phyloP scores from a whole-genome alignment of 2,797 vertebrate genomes.

The Fistularia tabacaria region DNA sequence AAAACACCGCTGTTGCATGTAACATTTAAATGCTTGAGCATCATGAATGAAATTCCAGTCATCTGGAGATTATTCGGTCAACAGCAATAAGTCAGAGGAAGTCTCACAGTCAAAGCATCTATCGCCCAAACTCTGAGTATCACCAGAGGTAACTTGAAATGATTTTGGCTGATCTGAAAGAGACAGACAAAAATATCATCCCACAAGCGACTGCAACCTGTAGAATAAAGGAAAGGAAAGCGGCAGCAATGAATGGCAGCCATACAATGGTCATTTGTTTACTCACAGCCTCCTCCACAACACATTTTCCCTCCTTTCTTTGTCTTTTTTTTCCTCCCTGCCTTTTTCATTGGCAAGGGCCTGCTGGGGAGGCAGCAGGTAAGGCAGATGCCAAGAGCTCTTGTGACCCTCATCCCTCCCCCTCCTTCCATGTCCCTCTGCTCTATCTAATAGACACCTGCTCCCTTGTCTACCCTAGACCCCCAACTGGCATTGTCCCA shows the following conservation, averaged over 20 bases:
- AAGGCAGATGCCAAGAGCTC: constrained; percentile 64
- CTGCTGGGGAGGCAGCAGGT: constrained; percentile 58
- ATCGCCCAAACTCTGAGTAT: too few relatives aligned
- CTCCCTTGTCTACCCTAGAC: constrained; percentile 63
- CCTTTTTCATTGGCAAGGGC: constrained; percentile 31
- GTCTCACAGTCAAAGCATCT: too few relatives aligned
- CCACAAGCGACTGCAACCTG: constrained; percentile 1
- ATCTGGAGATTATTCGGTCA: too few relatives aligned
- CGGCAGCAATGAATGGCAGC: constrained; percentile 4
- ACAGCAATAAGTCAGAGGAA: too few relatives aligned
- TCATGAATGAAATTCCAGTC: too few relatives aligned
- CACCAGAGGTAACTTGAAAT: too few relatives aligned
- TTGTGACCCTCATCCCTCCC: constrained; percentile 23
- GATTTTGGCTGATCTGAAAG: too few relatives aligned
- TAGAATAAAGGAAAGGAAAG: constrained; percentile 14
- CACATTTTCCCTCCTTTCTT: constrained; percentile 7
- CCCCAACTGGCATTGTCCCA: constrained; percentile 55
- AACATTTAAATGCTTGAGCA: too few relatives aligned
- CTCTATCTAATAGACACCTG: constrained; percentile 71
- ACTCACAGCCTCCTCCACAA: constrained; percentile 16
- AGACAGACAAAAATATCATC: too few relatives aligned
- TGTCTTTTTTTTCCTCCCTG: constrained; percentile 7
- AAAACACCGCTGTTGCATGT: too few relatives aligned
- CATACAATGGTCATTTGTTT: constrained; percentile 18
- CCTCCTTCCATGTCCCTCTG: constrained; percentile 11